Base-by-base conservation (phyloP, 1,140 invertebrate species). In the Papilio polytes region DNA sequence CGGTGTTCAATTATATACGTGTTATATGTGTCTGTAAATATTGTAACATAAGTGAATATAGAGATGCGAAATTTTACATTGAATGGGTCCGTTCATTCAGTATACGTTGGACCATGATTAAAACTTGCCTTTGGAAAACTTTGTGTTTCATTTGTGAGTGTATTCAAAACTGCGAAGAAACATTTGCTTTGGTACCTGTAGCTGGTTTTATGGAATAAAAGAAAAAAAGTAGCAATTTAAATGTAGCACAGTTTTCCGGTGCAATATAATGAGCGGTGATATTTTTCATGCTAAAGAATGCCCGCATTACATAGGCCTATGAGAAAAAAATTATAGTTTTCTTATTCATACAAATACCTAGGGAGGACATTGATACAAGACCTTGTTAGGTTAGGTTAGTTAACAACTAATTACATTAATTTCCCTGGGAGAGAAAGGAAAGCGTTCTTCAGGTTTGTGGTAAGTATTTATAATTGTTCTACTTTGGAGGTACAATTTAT, bases 31-130 rank as follows among this genome's bases (percentile, higher is more conserved):
- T 90, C 86, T 94, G 93, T 94, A 94, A 94, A 94, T 94, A 94
- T 94, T 94, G 92, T 94, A 94, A 89, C 87, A 91, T 94, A 91
- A 86, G 83, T 89, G 85, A 91, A 81, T 91, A 89, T 94, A 91
- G 90, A 85, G 81, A 91, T 91, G 92, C 90, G 86, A 91, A 91
- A 93, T 93, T 93, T 93, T 93, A 94, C 90, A 94, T 91, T 92
- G 88, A 94, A 94, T 90, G 86, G 92, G 92, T 94, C 92, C 93
- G 90, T 92, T 94, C 91, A 92, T 92, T 92, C 88, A 92, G 93
- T 94, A 94, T 94, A 95, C 91, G 90, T 93, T 91, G 92, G 92
- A 92, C 92, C 93, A 93, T 90, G 86, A 94, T 92, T 94, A 93
- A 94, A 93, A 93, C 91, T 93, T 94, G 92, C 90, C 93, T 94